Conservation (phyloP, 2,888 invertebrate genomes). For the Dusona sp. region DNA sequence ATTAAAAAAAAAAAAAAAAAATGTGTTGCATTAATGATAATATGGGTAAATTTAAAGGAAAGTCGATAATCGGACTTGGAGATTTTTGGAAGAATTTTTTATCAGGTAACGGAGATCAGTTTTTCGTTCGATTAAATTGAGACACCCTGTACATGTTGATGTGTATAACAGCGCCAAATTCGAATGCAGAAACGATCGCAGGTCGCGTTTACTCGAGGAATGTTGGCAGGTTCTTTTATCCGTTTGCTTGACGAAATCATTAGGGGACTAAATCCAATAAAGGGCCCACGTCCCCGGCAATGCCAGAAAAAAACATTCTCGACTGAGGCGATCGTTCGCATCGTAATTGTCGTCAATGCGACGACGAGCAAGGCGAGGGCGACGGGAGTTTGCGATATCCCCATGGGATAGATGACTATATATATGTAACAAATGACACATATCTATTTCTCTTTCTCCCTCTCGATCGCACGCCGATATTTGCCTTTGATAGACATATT, state of each 20-base stretch:
- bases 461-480: constrained; percentile 50
- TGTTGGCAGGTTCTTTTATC: constrained; percentile 77
- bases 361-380: constrained; percentile 51
- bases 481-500: constrained; percentile 48
- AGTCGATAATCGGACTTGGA: background rate
- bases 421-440: constrained; percentile 11
- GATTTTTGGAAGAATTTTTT: background rate
- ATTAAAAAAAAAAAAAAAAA: too few relatives aligned
- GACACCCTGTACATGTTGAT: background rate
- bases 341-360: constrained; percentile 79
- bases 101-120: background rate
- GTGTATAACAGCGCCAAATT: constrained; percentile 73
- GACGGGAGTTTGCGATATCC: constrained; percentile 52
- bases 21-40: too few relatives aligned
- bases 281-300: constrained; percentile 73
- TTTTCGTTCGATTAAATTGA: background rate
- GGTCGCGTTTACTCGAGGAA: constrained; percentile 70
- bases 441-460: constrained; percentile 36
- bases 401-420: constrained; percentile 28
- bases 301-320: constrained; percentile 80
- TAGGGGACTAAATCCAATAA: constrained; percentile 82
- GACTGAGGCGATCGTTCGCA: constrained; percentile 77
- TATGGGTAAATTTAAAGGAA: too few relatives aligned
- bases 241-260: constrained; percentile 80
- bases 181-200: constrained; percentile 75